Evolutionary conservation across 2,888 invertebrate species (phyloP).

Genomic region (Cetonia aurata): DNA sequence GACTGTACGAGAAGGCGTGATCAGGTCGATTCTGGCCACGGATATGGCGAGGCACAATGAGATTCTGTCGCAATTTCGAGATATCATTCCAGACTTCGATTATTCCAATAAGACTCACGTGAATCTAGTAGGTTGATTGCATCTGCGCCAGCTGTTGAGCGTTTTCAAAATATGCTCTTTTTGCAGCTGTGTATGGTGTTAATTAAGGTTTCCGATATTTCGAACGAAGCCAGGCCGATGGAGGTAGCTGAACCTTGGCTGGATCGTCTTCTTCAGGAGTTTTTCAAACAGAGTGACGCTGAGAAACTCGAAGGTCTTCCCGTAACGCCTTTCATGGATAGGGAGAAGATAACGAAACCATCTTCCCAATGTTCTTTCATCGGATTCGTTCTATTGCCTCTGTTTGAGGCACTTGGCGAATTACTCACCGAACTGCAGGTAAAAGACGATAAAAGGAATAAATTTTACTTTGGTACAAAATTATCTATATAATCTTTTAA

Average conservation of each 20-base stretch:
- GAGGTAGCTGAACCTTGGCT: constrained; percentile 88
- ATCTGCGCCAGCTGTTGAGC: background rate
- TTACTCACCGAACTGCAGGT: constrained; percentile 81
- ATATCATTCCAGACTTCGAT: constrained; percentile 75
- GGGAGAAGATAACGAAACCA: constrained; percentile 86
- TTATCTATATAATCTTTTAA: too few species aligned
- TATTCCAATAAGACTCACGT: constrained; percentile 77
- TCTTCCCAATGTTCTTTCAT: constrained; percentile 89
- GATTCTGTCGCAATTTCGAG: constrained; percentile 79
- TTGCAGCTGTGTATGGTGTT: constrained; percentile 81
- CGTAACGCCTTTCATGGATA: constrained; percentile 89
- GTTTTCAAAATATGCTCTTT: constrained; percentile 14
- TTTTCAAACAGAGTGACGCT: constrained; percentile 84
- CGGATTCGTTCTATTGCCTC: constrained; percentile 82
- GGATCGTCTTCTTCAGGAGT: constrained; percentile 79
- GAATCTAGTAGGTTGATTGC: constrained; percentile 73
- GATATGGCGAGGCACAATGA: constrained; percentile 86
- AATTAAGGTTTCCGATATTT: constrained; percentile 88
- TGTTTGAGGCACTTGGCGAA: constrained; percentile 83
- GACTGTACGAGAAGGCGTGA: constrained; percentile 82
- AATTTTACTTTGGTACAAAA: too few species aligned
- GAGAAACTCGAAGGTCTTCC: constrained; percentile 86
- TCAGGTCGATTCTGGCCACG: constrained; percentile 81
- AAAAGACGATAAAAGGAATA: constrained; percentile 43
- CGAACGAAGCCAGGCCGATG: constrained; percentile 86